phyloP scores from a whole-genome alignment of 2,888 invertebrate genomes.

The Horisme vitalbata region DNA sequence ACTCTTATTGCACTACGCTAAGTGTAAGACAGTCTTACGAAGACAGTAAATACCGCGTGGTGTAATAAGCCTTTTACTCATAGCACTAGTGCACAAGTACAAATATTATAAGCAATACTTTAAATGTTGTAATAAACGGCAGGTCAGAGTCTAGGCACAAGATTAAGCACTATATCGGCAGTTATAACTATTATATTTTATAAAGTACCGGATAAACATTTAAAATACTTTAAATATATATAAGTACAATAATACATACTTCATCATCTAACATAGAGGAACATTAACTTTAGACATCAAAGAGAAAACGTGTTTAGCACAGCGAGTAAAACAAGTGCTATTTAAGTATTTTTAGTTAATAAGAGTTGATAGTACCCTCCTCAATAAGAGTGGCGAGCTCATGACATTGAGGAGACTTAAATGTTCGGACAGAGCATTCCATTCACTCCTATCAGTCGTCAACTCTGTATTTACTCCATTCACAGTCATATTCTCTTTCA shows the following conservation, averaged over 20 bases:
- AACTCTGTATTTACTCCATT: too few relatives aligned
- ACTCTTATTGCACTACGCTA: too few relatives aligned
- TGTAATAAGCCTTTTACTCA: too few relatives aligned
- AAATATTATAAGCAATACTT: background rate
- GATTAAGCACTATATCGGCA: conserved; percentile 12
- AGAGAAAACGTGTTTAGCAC: background rate
- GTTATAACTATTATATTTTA: conserved; percentile 4
- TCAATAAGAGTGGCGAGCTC: too few relatives aligned
- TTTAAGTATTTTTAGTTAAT: too few relatives aligned
- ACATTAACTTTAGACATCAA: conserved; percentile 11
- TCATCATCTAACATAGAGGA: conserved; percentile 6
- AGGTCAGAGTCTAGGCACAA: conserved; percentile 7
- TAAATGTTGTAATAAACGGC: background rate
- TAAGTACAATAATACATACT: conserved; percentile 4
- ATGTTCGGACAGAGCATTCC: too few relatives aligned
- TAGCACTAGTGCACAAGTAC: background rate
- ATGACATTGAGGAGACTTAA: too few relatives aligned
- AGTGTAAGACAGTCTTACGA: too few relatives aligned
- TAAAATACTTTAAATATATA: conserved; percentile 7
- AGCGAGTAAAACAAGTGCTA: background rate
- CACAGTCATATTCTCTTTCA: too few relatives aligned
- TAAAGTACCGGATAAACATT: background rate
- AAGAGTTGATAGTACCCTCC: too few relatives aligned
- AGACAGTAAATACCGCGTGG: too few relatives aligned
- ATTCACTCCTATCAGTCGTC: too few relatives aligned